These are phyloP conservation scores for Monopterus albus DNA, from an alignment of 2,113 vertebrate species.

Conservation along the genomic window DNA sequence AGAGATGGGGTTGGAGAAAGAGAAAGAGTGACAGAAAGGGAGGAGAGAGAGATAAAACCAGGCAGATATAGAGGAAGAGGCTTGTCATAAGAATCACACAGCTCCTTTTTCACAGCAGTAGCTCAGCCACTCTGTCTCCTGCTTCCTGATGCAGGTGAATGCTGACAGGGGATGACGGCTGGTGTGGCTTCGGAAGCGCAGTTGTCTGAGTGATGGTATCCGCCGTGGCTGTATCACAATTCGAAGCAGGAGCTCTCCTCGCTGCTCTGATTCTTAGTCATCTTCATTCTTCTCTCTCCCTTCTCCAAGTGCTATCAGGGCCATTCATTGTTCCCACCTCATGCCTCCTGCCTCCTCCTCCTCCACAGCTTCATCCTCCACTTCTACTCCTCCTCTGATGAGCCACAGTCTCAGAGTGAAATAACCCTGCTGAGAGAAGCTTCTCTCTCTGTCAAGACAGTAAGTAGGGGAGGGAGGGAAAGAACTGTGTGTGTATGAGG, in stretches of 20 bases:
- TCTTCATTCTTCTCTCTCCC: conserved; percentile 60
- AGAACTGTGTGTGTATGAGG: conserved; percentile 27
- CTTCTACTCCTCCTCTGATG: conserved; percentile 70
- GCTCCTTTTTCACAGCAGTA: conserved; percentile 49
- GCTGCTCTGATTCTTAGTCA: conserved; percentile 64
- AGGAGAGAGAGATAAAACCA: conserved; percentile 19
- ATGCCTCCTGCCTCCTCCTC: conserved; percentile 63
- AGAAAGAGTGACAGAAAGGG: conserved; percentile 50
- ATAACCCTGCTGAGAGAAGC: conserved; percentile 75
- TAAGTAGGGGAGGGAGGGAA: conserved; percentile 70
- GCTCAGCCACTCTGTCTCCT: conserved; percentile 52
- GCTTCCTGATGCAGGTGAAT: conserved; percentile 49
- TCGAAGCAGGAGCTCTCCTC: conserved; percentile 51
- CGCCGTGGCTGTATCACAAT: conserved; percentile 52
- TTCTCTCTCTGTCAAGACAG: conserved; percentile 77
- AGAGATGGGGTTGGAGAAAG: conserved; percentile 62
- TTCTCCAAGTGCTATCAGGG: conserved; percentile 65
- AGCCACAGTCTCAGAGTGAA: conserved; percentile 76
- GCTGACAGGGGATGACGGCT: conserved; percentile 67
- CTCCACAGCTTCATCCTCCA: conserved; percentile 71
- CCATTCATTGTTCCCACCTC: conserved; percentile 70
- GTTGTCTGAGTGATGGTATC: conserved; percentile 63
- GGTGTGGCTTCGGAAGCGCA: conserved; percentile 47
- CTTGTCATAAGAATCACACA: conserved; percentile 69
- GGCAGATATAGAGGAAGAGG: conserved; percentile 60